Evolutionary conservation across 2,888 invertebrate genomes (phyloP).

Genomic region (Limnephilus rhombicus): DNA sequence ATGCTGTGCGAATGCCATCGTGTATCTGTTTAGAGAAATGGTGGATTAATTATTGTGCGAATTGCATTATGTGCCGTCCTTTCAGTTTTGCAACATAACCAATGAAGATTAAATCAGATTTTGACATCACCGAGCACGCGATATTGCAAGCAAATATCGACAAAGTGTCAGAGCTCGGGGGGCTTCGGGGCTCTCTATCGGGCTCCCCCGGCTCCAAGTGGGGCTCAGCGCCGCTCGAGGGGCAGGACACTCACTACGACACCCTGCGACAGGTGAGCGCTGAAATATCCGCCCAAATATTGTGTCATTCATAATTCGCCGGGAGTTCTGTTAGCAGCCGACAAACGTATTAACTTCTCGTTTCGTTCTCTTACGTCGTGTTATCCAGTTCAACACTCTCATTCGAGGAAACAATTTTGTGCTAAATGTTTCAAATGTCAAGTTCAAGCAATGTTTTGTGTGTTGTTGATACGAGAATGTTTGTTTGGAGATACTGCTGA

Average conservation of each 20-base stretch:
- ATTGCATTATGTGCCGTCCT: slow-evolving; percentile 48
- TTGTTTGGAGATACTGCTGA: not conserved
- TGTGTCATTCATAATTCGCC: not conserved
- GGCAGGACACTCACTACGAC: slow-evolving; percentile 69
- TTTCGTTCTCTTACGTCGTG: not conserved
- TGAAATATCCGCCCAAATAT: slow-evolving; percentile 6
- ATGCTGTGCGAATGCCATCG: slow-evolving; percentile 10
- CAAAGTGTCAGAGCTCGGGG: slow-evolving; percentile 66
- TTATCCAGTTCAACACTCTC: not conserved
- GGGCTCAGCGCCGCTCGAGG: slow-evolving; percentile 70
- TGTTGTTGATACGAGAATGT: not conserved
- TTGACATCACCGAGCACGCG: slow-evolving; percentile 65
- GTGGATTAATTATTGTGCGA: slow-evolving; percentile 24
- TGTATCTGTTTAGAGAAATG: slow-evolving; percentile 20
- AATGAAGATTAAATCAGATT: slow-evolving; percentile 66
- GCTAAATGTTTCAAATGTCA: not conserved
- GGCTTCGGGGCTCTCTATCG: slow-evolving; percentile 62
- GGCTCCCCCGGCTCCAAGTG: slow-evolving; percentile 69
- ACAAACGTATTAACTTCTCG: not conserved
- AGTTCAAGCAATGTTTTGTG: not conserved
- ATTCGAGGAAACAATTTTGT: not conserved
- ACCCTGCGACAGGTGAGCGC: slow-evolving; percentile 62
- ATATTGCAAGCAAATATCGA: slow-evolving; percentile 65
- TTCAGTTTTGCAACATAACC: slow-evolving; percentile 63
- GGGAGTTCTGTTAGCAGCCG: not conserved